phyloP scores from a whole-genome alignment of 2,113 vertebrate species.

The Rhagologus leucostigma region DNA sequence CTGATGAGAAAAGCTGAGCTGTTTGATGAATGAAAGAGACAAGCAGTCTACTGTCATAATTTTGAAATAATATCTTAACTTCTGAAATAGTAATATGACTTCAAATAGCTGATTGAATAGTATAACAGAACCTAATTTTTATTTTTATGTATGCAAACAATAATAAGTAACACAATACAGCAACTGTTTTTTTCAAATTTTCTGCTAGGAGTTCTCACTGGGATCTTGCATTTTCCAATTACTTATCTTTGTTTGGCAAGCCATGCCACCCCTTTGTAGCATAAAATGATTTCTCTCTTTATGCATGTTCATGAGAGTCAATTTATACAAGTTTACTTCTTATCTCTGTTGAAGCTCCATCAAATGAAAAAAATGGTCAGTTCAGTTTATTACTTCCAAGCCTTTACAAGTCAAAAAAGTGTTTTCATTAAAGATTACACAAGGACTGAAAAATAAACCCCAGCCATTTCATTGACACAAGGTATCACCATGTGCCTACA shows the following conservation, averaged over 20 bases:
- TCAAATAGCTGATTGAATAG: not conserved
- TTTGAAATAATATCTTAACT: not conserved
- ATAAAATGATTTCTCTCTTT: slow-evolving; percentile 32
- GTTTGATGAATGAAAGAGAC: not conserved
- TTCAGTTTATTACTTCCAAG: not conserved
- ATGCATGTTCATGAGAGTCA: not conserved
- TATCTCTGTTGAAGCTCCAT: slow-evolving; percentile 9
- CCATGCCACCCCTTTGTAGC: not conserved
- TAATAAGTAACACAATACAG: not conserved
- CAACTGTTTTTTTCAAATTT: not conserved
- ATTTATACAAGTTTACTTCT: slow-evolving; percentile 20
- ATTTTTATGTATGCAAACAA: not conserved
- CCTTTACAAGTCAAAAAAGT: not conserved
- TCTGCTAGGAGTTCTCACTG: not conserved
- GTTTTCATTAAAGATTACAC: slow-evolving; percentile 22
- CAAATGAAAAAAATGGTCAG: not conserved
- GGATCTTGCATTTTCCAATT: slow-evolving; percentile 14
- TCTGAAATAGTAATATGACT: not conserved
- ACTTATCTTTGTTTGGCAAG: slow-evolving; percentile 16
- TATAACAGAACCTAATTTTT: not conserved
- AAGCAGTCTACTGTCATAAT: not conserved
- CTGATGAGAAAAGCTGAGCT: not conserved
- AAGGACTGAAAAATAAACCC: not conserved
- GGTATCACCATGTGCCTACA: not conserved
- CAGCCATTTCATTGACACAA: not conserved